phyloP scores from a whole-genome alignment of 2,888 invertebrate species.

The Drosophila pseudotalamancana region DNA sequence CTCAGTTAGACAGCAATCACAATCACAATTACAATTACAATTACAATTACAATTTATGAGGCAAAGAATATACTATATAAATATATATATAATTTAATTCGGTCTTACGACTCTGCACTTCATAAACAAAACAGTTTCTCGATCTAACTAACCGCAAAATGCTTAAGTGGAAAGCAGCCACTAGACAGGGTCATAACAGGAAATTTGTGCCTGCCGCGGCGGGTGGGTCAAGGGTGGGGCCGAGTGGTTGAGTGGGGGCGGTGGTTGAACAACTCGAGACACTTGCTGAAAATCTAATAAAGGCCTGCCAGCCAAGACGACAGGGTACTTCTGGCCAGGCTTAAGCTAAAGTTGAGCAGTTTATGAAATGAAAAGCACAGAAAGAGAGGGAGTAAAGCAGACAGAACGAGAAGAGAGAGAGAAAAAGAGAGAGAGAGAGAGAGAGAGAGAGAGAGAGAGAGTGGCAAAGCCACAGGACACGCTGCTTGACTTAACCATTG shows the following conservation, averaged over 20 bases:
- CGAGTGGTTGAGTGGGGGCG: neutral
- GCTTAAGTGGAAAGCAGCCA: constrained; percentile 45
- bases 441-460: neutral
- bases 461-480: constrained; percentile 29
- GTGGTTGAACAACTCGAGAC: constrained; percentile 22
- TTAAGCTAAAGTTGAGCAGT: constrained; percentile 60
- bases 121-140: constrained; percentile 61
- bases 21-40: constrained; percentile 42
- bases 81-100: constrained; percentile 19
- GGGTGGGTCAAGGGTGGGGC: constrained; percentile 4
- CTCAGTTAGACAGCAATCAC: constrained; percentile 17
- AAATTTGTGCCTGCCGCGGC: constrained; percentile 37
- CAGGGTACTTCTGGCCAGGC: constrained; percentile 18
- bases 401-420: constrained; percentile 10
- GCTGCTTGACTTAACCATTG: constrained; percentile 31
- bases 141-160: constrained; percentile 74
- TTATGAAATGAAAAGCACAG: constrained; percentile 48
- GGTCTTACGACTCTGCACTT: constrained; percentile 42
- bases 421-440: constrained; percentile 8
- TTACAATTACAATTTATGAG: constrained; percentile 39
- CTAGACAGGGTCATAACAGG: constrained; percentile 37
- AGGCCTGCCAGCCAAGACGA: constrained; percentile 37
- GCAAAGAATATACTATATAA: constrained; percentile 10
- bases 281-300: constrained; percentile 78
- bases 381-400: neutral